phyloP scores from a whole-genome alignment of 2,113 vertebrate genomes.

The Ameiurus melas region DNA sequence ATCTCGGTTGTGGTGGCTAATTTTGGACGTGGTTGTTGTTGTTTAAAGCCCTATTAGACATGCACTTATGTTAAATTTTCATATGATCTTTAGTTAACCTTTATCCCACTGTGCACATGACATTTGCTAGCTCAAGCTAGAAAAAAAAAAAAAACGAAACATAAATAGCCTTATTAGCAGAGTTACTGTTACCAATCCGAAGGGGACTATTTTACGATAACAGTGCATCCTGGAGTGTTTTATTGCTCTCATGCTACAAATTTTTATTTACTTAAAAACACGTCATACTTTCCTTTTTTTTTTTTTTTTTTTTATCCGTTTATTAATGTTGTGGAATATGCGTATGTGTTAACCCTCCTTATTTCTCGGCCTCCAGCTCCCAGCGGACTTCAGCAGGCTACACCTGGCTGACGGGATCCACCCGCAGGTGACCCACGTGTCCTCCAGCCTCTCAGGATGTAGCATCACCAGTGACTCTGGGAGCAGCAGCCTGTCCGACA shows the following conservation, averaged over 20 bases:
- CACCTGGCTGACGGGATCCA: constrained; percentile 98
- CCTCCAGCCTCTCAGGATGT: constrained; percentile 99
- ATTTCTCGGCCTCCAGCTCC: constrained; percentile 72
- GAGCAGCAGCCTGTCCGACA: constrained; percentile 99
- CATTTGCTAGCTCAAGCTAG: constrained; percentile 3
- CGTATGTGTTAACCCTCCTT: neutral
- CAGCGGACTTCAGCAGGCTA: constrained; percentile 97
- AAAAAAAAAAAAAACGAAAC: too few species aligned
- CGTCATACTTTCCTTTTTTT: neutral
- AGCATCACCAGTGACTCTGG: constrained; percentile 99
- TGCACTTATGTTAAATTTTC: neutral
- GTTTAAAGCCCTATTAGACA: neutral
- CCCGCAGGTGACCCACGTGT: constrained; percentile 98
- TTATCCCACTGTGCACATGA: constrained; percentile 17
- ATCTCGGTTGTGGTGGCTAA: neutral
- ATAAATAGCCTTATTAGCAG: neutral
- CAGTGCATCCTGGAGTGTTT: neutral
- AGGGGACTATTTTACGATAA: neutral
- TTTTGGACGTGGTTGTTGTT: neutral
- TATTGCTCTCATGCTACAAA: neutral
- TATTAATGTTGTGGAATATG: too few species aligned
- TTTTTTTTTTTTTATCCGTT: neutral
- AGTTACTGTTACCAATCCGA: neutral
- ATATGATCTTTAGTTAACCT: constrained; percentile 20
- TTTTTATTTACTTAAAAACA: neutral